These are phyloP conservation scores for Sarotherodon lohbergeri DNA, from an alignment of 2,113 vertebrate genomes.

Conservation along the genomic window DNA sequence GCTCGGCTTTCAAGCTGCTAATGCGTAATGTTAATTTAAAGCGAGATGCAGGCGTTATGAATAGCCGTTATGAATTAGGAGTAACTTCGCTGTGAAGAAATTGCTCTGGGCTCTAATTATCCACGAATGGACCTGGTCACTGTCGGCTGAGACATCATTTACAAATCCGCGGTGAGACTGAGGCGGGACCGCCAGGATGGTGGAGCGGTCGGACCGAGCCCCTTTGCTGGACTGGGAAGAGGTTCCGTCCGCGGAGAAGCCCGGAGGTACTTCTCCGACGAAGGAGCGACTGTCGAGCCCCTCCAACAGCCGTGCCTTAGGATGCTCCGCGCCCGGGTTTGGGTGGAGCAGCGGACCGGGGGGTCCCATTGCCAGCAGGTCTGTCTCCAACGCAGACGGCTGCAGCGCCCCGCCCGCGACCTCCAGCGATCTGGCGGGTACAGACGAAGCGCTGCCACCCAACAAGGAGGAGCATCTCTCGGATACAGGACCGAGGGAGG, in stretches of 20 bases:
- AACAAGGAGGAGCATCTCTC: conserved; percentile 25
- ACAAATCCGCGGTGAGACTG: conserved; percentile 34
- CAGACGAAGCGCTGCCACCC: conserved; percentile 18
- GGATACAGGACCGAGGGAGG: conserved; percentile 31
- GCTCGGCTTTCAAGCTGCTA: background rate
- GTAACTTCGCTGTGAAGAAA: conserved; percentile 12
- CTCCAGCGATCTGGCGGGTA: conserved; percentile 26
- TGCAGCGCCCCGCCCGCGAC: conserved; percentile 45
- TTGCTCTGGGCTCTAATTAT: conserved; percentile 4
- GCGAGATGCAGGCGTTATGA: background rate
- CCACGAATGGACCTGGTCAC: conserved; percentile 44
- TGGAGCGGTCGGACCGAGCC: conserved; percentile 82
- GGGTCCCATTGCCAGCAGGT: conserved; percentile 44
- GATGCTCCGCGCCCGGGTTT: conserved; percentile 55
- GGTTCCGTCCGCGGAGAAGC: conserved; percentile 73
- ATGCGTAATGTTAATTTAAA: background rate
- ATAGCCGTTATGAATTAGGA: background rate
- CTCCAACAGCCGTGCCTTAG: conserved; percentile 39
- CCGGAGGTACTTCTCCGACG: conserved; percentile 10
- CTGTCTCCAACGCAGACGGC: conserved; percentile 42
- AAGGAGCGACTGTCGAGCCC: conserved; percentile 52
- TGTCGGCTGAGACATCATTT: conserved; percentile 47
- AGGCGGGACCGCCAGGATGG: conserved; percentile 62
- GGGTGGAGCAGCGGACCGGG: conserved; percentile 66
- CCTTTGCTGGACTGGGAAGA: conserved; percentile 87